phyloP scores from a whole-genome alignment of 2,888 invertebrate species.

The Drosophila barbarae region DNA sequence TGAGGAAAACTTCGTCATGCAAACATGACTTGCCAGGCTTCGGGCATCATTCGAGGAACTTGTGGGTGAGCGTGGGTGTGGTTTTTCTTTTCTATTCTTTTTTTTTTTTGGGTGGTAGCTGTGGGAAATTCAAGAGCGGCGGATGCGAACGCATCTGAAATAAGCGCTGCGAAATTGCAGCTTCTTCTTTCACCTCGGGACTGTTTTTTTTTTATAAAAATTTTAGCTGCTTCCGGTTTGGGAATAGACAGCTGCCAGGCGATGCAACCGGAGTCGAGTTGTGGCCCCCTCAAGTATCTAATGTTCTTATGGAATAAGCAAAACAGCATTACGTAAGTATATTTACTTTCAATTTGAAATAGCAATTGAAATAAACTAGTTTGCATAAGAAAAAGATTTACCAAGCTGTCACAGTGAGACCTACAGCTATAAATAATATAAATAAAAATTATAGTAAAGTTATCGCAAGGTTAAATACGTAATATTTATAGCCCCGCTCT shows the following conservation, averaged over 20 bases:
- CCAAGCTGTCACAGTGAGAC: not conserved
- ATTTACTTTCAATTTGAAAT: conserved; percentile 7
- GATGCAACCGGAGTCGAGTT: not conserved
- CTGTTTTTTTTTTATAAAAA: not conserved
- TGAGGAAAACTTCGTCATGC: conserved; percentile 62
- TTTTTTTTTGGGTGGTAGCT: not conserved
- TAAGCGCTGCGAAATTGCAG: conserved; percentile 59
- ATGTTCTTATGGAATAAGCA: conserved; percentile 6
- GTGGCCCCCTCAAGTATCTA: conserved; percentile 1
- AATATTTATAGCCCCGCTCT: not conserved
- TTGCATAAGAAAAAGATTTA: not conserved
- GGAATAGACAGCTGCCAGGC: conserved; percentile 40
- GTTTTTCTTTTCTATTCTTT: not conserved
- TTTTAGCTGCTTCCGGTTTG: conserved; percentile 45
- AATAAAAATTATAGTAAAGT: not conserved
- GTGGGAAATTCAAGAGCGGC: conserved; percentile 28
- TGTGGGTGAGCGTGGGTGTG: not conserved
- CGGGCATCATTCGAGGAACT: conserved; percentile 3
- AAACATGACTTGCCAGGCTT: conserved; percentile 68
- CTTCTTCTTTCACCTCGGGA: conserved; percentile 42
- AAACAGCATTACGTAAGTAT: conserved; percentile 2
- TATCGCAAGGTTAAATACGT: not conserved
- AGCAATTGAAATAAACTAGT: not conserved
- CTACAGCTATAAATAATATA: not conserved
- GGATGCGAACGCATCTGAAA: conserved; percentile 33